A percentile compares a stretch with the other conserved stretches of the same genome.
These are phyloP conservation scores for Lepus oiostolus DNA, from an alignment of 2,797 vertebrate species.

Conservation along the genomic window DNA sequence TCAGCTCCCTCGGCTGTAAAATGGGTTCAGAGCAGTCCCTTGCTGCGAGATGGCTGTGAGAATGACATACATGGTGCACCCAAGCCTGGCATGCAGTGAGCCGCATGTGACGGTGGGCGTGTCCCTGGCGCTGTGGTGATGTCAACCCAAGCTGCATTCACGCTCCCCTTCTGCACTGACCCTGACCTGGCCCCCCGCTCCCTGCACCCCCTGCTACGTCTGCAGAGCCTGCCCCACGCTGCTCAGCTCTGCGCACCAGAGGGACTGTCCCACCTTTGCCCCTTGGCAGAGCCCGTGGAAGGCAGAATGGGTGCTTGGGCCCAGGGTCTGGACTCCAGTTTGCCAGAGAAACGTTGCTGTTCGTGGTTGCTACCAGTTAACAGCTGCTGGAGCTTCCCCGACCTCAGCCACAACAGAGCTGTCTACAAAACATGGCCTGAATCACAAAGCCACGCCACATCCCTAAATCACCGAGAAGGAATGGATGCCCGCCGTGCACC, in stretches of 20 bases:
- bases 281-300: background rate
- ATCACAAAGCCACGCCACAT: background rate
- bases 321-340: background rate
- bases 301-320: background rate
- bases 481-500: background rate
- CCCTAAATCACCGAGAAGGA: background rate
- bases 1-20: background rate
- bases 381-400: background rate
- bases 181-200: too few relatives aligned
- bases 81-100: background rate
- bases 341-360: background rate
- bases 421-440: background rate
- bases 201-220: background rate
- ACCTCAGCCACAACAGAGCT: background rate
- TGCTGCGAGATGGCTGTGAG: background rate
- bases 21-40: background rate
- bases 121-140: background rate
- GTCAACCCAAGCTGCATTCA: rapidly evolving
- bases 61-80: background rate
- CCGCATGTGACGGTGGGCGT: rapidly evolving
- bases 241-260: background rate
- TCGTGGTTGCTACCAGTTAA: background rate
- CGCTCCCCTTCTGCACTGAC: rapidly evolving
- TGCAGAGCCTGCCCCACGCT: background rate
- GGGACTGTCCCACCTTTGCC: rapidly evolving